Conservation (phyloP, 2,888 invertebrate genomes). For the Drosophila bunnanda region DNA sequence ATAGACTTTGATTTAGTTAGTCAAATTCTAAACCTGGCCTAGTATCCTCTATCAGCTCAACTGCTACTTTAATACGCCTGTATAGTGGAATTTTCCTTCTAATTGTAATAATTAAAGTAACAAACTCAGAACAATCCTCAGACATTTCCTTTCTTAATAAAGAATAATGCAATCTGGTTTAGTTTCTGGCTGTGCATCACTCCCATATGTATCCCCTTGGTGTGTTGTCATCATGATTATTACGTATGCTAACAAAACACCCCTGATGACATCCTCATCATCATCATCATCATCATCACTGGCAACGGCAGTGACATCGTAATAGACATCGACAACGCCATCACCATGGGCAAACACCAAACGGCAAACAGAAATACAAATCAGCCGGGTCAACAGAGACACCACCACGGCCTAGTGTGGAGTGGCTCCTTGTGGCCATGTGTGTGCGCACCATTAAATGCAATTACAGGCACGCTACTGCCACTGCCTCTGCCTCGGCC, state of each 20-base stretch:
- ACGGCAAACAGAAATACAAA: conserved; percentile 62
- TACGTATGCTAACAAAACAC: conserved; percentile 66
- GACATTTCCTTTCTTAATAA: too few relatives aligned
- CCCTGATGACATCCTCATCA: conserved; percentile 60
- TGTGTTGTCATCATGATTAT: conserved; percentile 51
- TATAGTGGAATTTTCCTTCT: too few relatives aligned
- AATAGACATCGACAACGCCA: not conserved
- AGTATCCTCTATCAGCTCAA: too few relatives aligned
- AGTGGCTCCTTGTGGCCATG: conserved; percentile 2
- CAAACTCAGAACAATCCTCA: too few relatives aligned
- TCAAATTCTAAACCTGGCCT: too few relatives aligned
- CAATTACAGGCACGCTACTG: conserved; percentile 65
- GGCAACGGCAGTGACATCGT: conserved; percentile 1
- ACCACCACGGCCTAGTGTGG: conserved; percentile 8
- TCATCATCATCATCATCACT: conserved; percentile 16
- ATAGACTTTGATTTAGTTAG: too few relatives aligned
- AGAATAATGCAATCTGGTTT: not conserved
- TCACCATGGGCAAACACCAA: conserved; percentile 21
- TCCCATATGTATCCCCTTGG: not conserved
- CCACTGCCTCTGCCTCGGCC: conserved; percentile 1
- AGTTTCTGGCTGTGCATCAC: not conserved
- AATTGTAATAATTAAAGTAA: too few relatives aligned
- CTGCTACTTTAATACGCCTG: too few relatives aligned
- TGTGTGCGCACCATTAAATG: conserved; percentile 60
- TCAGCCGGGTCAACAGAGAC: conserved; percentile 54